Base-by-base conservation (phyloP, 2,888 invertebrate genomes). In the Drosophila eohydei region DNA sequence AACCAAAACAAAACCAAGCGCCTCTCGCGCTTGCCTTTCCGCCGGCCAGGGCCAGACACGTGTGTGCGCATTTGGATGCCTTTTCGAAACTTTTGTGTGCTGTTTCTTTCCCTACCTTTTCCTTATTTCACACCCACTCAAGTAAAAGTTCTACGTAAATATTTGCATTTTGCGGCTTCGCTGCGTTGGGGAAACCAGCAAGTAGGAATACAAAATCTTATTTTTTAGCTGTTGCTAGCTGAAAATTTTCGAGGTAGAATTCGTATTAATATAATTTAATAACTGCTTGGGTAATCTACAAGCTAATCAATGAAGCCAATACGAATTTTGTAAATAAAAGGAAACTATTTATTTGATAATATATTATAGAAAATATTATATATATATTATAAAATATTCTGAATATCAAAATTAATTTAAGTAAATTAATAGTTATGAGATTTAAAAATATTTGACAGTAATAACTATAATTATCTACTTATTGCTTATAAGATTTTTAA, bases 61-160 rank as follows among this genome's bases (percentile, higher is more conserved):
- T 83, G 87, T 78, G 78, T 66, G 51, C 60, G 80, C 79, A 77
- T 83, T 77, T 81, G 67, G 30, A 41, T 68, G 66, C 44, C 59
- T 43, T 46, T 43, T 46, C 30, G 32, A 56, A 64, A 52, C 55
- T 64, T 52, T 44, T 40, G 32, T 62, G 40, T 61, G 21, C 6
- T 32, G 16, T 54, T 55, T 66, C 34, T 41, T 16, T 14, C 52
- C 44, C 41, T 46, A 67, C 63, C 43, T 67, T 68, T 65, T 36
- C 38, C 56, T 44, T 50, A 55, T 55, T 74, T 74, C 63, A 58
- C 71, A 72, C 77, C 63, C 74, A 63, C 70, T 74, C 59, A 77
- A 50, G 40, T 43, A 61, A 48, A 71, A 71, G 65, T 52, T 67
- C 51, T 36, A 51, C 14, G 78, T 78, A 86, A 83, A 83, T 80